Conservation (phyloP, 2,797 vertebrate genomes). For the Enteromius argenteus region DNA sequence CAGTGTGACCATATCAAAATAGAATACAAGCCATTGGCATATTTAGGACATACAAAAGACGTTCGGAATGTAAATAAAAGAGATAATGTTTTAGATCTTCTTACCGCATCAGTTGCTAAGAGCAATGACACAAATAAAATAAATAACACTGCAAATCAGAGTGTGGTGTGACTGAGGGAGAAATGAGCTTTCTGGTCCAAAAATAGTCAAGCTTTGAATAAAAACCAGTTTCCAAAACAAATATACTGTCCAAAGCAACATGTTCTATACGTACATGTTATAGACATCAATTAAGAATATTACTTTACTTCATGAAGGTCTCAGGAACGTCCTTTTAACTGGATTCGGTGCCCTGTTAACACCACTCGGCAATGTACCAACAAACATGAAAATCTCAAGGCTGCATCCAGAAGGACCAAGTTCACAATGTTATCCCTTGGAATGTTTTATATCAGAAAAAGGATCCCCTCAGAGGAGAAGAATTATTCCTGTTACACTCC, state of each 20-base stretch:
- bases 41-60: not conserved
- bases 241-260: not conserved
- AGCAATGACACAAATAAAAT: not conserved
- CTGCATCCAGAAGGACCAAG: conserved; percentile 60
- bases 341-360: conserved; percentile 65
- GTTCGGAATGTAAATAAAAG: not conserved
- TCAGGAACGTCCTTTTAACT: conserved; percentile 52
- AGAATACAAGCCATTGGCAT: conserved; percentile 35
- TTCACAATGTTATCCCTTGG: conserved; percentile 70
- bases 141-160: not conserved
- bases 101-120: not conserved
- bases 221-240: not conserved
- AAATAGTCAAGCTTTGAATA: not conserved
- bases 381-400: conserved; percentile 59
- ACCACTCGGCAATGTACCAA: conserved; percentile 57
- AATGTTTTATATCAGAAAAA: conserved; percentile 71
- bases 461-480: not conserved
- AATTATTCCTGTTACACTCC: conserved; percentile 59
- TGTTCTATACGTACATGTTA: not conserved
- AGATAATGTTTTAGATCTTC: not conserved
- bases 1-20: conserved; percentile 61
- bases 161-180: not conserved
- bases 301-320: not conserved
- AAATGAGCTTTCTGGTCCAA: not conserved
- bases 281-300: not conserved